Conservation (phyloP, 2,113 vertebrate species). For the Gambusia holbrooki region DNA sequence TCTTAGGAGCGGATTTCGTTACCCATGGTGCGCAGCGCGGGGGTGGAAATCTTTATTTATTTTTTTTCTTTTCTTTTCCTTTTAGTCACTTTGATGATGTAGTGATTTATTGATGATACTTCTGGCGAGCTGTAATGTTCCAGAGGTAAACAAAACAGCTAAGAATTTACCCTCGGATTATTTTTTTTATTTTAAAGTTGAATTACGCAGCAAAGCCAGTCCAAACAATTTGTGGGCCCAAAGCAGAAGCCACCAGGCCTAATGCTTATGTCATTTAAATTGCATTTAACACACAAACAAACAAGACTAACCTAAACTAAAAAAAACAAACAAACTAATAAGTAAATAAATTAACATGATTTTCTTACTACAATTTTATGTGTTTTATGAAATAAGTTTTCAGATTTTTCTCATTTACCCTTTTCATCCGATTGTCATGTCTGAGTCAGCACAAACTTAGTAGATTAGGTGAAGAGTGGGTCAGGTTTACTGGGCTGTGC, state of each 20-base stretch:
- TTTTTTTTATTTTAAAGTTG: neutral
- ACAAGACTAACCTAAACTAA: too few species aligned
- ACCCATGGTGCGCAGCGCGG: constrained; percentile 16
- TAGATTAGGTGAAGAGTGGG: neutral
- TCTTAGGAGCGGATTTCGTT: constrained; percentile 35
- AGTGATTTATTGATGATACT: neutral
- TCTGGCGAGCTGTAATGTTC: neutral
- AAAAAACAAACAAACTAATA: too few species aligned
- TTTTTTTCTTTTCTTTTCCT: too few species aligned
- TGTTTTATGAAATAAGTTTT: too few species aligned
- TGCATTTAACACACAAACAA: too few species aligned
- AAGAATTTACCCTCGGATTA: constrained; percentile 24
- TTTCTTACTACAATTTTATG: too few species aligned
- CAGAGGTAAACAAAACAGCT: constrained; percentile 8
- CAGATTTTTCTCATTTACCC: too few species aligned
- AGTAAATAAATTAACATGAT: too few species aligned
- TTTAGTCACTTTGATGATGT: neutral
- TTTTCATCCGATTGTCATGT: too few species aligned
- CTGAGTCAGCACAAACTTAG: neutral
- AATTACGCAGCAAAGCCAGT: neutral
- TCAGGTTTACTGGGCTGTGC: neutral
- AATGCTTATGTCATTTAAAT: neutral
- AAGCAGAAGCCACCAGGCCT: neutral
- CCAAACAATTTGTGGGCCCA: neutral
- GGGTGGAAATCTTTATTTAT: neutral